Evolutionary conservation across 2,888 invertebrate genomes (phyloP), one percentile per base, ranked within the genome.

Genomic region (Aphidius colemani): DNA sequence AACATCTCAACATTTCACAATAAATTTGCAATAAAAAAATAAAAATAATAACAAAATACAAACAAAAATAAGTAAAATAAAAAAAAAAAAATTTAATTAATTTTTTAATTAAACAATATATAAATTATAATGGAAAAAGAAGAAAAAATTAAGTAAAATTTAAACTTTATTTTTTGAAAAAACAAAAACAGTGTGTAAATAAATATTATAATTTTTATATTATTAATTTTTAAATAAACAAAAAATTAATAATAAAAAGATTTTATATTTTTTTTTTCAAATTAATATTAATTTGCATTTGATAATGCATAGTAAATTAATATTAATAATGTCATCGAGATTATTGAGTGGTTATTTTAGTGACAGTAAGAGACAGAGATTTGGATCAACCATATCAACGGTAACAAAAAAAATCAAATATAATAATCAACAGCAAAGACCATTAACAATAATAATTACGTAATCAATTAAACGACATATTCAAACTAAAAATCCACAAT

Each of bases 341-440:
- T 73, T 75, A 72, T 71, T 76, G 66, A 75, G 74, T 63, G 76
- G 76, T 18, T 80, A 77, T 70, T 73, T 79, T 64, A 69, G 69
- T 43, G 72, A 72, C 40, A 70, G 70, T 57, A 80, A 77, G 69
- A 75, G 72, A 67, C 75, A 77, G 65, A 75, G 74, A 66, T 78
- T 79, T 59, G 76, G 75, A 45, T 78, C 79, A 30, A 77, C 77
- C 56, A 67, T 80, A 57, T 76, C 78, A 53, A 80, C 78, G 76
- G 80, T 80, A 74, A 75, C 66, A 13, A 13, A 13, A 13, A 13
- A 13, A 13, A 13, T 13, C 2, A 13, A 13, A 13, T 13, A 13
- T 13, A 13, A 13, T 13, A 13, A 13, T 13, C 13, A 13, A 13
- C 13, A 13, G 2, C 2, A 13, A 13, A 13, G 2, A 13, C 2